Base-by-base conservation (phyloP, 2,888 invertebrate species). In the Trypoxylon attenuatum region DNA sequence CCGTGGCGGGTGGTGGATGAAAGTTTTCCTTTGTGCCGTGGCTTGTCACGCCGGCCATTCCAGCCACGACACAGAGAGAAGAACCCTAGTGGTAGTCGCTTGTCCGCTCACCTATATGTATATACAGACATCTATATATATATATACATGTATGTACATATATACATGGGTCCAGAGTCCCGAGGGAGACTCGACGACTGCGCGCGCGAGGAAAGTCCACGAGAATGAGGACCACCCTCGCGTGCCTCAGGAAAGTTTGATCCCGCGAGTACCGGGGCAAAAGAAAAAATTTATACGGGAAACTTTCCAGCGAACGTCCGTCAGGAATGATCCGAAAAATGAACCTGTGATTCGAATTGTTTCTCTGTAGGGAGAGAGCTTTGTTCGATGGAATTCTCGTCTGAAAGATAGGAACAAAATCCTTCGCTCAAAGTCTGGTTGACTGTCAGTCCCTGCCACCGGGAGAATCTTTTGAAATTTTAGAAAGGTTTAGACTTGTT, bases 11-110 rank as follows among this genome's bases (percentile, higher is more conserved):
- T 76, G 77, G 71, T 70, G 74, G 77, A 77, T 72, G 71, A 80
- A 78, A 79, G 73, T 75, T 75, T 76, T 54, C 79, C 73, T 80
- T 80, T 81, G 79, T 81, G 61, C 64, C 55, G 50, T 53, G 62
- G 46, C 72, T 73, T 69, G 76, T 73, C 74, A 74, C 67, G 68
- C 66, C 64, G 71, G 68, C 72, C 73, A 70, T 76, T 71, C 55
- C 66, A n/a, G 55, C 41, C 62, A 25, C 45, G 42, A 46, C 41
- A 33, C 52, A 23, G 52, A 33, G 23, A 49, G 33, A 38, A 56
- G 55, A 38, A 39, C 45, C 27, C 38, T 29, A 39, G 22, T 29
- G 49, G 15, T 18, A n/a, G 47, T n/a, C 22, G 42, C 16, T 23
- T 43, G 39, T 21, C n/a, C 33, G 25, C 63, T 29, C 19, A 13